phyloP scores from a whole-genome alignment of 2,797 vertebrate genomes.

The Toxotes lorentzi region DNA sequence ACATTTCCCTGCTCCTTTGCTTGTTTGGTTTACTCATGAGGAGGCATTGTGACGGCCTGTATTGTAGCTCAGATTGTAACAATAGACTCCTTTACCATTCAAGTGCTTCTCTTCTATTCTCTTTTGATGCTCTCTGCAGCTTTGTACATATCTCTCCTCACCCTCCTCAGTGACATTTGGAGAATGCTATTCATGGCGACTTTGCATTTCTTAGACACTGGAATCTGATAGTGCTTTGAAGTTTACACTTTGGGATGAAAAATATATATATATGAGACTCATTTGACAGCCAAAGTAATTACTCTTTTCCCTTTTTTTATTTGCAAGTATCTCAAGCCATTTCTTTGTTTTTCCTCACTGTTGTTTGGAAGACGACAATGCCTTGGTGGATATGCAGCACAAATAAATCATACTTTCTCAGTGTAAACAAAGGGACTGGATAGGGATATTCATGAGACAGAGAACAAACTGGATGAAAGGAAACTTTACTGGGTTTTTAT shows the following conservation, averaged over 20 bases:
- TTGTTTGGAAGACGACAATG: conserved; percentile 34
- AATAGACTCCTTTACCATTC: conserved; percentile 41
- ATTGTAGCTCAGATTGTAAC: conserved; percentile 40
- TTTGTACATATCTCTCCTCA: conserved; percentile 28
- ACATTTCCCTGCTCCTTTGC: background rate
- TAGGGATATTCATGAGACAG: conserved; percentile 43
- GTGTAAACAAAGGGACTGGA: conserved; percentile 58
- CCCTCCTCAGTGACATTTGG: conserved; percentile 40
- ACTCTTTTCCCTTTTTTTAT: conserved; percentile 17
- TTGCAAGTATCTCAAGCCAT: conserved; percentile 36
- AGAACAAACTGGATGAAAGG: conserved; percentile 63
- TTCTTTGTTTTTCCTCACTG: conserved; percentile 43
- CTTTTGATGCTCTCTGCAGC: conserved; percentile 37
- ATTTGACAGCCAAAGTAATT: conserved; percentile 64
- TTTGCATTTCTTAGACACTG: conserved; percentile 18
- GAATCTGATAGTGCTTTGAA: conserved; percentile 47
- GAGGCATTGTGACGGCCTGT: conserved; percentile 15
- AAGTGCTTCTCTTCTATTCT: conserved; percentile 18
- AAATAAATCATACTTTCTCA: conserved; percentile 54
- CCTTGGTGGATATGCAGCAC: conserved; percentile 53
- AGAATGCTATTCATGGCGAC: conserved; percentile 29
- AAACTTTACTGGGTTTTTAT: conserved; percentile 47
- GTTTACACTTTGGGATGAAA: conserved; percentile 20
- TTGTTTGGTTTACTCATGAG: conserved; percentile 35
- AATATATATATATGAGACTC: conserved; percentile 19